Evolutionary conservation across 2,797 vertebrate species (phyloP).

Genomic region (Schizopygopsis pylzovi): DNA sequence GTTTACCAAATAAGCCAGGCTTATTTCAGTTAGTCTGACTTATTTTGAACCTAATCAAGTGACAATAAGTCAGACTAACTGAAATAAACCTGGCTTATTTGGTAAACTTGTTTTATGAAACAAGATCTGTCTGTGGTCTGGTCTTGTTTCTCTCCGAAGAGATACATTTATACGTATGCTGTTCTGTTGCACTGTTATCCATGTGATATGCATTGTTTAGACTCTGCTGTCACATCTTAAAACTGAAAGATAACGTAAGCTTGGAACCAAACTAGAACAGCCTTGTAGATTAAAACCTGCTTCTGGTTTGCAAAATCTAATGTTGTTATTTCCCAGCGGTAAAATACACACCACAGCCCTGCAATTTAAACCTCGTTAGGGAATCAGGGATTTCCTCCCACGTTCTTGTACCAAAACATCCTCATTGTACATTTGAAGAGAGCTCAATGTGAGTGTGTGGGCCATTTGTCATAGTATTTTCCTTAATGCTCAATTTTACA

Average conservation of each 20-base stretch:
- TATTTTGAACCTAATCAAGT: too few relatives aligned
- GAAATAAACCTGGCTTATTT: too few relatives aligned
- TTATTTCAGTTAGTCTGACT: too few relatives aligned
- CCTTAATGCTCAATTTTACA: not conserved
- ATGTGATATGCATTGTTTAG: constrained; percentile 9
- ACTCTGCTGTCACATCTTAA: not conserved
- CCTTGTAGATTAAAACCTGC: constrained; percentile 10
- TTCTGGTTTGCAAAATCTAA: not conserved
- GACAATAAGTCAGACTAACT: too few relatives aligned
- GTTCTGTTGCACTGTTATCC: not conserved
- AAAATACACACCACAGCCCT: constrained; percentile 17
- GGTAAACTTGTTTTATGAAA: too few relatives aligned
- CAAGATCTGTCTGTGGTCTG: too few relatives aligned
- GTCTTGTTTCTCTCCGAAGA: not conserved
- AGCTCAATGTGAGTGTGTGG: not conserved
- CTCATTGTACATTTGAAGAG: constrained; percentile 7
- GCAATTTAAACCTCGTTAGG: constrained; percentile 38
- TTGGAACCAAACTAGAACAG: constrained; percentile 6
- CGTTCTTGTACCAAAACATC: constrained; percentile 10
- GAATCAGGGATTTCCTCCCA: constrained; percentile 25
- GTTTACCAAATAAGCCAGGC: too few relatives aligned
- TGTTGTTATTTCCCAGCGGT: not conserved
- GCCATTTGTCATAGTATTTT: not conserved
- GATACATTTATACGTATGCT: not conserved
- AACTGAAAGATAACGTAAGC: not conserved